Percentiles rank a stretch among this genome's conserved stretches.
phyloP scores from a whole-genome alignment of 2,797 vertebrate species.

The Lateolabrax maculatus region DNA sequence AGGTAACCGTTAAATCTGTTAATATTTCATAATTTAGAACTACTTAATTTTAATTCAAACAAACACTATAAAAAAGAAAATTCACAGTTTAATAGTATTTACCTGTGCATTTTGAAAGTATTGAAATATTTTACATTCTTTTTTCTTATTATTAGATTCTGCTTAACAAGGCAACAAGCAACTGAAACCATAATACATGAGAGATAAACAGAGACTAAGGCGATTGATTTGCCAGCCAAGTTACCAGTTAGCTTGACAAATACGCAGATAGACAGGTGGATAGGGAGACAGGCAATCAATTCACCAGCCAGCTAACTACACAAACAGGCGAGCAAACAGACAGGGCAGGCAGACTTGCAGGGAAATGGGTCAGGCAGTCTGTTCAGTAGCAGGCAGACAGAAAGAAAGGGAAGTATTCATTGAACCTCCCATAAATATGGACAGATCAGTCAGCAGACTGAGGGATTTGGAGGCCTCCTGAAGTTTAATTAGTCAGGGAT shows the following conservation, averaged over 20 bases:
- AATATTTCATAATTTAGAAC: background rate
- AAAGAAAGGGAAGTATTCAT: conserved; percentile 36
- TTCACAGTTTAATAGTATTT: background rate
- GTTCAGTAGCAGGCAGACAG: conserved; percentile 37
- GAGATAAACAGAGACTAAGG: conserved; percentile 15
- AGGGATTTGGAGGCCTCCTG: conserved; percentile 14
- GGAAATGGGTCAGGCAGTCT: conserved; percentile 41
- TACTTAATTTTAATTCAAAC: background rate
- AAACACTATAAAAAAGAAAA: background rate
- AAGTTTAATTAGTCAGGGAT: conserved; percentile 36
- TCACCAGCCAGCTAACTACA: conserved; percentile 47
- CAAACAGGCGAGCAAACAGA: conserved; percentile 48
- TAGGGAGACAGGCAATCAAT: conserved; percentile 54
- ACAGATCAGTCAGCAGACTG: conserved; percentile 44
- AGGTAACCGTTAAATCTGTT: background rate
- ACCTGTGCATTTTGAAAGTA: background rate
- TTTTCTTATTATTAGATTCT: background rate
- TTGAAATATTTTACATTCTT: background rate
- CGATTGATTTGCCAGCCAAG: conserved; percentile 35
- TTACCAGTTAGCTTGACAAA: conserved; percentile 46
- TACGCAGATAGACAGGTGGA: conserved; percentile 52
- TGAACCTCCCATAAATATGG: conserved; percentile 35
- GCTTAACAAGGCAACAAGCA: background rate
- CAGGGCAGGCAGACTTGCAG: conserved; percentile 46
- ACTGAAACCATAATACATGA: conserved; percentile 1